Conservation (phyloP, 2,113 vertebrate species). For the Oophaga pumilio region DNA sequence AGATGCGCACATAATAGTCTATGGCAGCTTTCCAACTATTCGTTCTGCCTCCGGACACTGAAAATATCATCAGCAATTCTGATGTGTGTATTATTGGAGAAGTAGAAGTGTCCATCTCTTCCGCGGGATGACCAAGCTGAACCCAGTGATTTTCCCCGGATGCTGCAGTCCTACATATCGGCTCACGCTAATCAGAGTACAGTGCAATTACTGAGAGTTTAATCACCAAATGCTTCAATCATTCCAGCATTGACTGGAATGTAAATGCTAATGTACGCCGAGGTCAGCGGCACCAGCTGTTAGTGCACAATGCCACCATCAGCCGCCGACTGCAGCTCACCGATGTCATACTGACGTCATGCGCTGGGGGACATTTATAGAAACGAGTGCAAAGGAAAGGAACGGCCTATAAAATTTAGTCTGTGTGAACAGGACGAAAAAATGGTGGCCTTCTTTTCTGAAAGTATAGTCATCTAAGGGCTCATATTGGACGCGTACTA, state of each 20-base stretch:
- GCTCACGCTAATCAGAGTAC: neutral
- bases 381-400: neutral
- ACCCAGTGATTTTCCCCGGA: neutral
- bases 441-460: too few species aligned
- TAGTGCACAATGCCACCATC: neutral
- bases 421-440: too few species aligned
- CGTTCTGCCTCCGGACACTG: neutral
- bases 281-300: neutral
- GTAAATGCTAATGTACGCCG: neutral
- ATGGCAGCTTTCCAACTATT: slow-evolving; percentile 15
- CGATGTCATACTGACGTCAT: neutral
- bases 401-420: too few species aligned
- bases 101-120: too few species aligned
- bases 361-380: neutral
- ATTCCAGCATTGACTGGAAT: neutral
- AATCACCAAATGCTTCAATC: neutral
- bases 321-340: neutral
- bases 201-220: neutral
- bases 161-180: neutral
- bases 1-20: slow-evolving; percentile 8
- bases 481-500: too few species aligned
- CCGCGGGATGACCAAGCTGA: neutral
- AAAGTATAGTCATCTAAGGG: too few species aligned
- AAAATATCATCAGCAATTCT: neutral
- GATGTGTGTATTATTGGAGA: neutral